Percentiles rank a stretch among this genome's conserved stretches.
Conservation (phyloP, 2,797 vertebrate species). For the Anolis apletophallus region DNA sequence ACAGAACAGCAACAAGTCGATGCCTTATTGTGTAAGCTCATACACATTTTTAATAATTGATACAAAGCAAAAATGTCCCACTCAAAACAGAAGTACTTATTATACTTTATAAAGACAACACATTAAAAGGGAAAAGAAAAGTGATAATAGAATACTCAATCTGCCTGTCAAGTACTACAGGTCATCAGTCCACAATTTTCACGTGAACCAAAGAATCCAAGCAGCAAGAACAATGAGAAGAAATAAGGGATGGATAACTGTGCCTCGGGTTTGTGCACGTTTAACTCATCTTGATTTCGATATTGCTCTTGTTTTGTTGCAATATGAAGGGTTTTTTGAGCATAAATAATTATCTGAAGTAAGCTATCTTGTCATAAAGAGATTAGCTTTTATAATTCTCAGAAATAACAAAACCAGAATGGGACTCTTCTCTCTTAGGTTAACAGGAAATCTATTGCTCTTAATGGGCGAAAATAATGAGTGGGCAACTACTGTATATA, state of each 20-base stretch:
- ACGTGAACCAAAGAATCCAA: neutral
- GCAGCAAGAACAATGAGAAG: neutral
- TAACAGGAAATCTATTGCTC: neutral
- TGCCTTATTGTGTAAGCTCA: neutral
- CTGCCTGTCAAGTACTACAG: neutral
- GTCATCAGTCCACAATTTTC: neutral
- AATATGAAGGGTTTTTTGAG: slow-evolving; percentile 24
- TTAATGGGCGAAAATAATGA: neutral
- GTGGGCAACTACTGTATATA: neutral
- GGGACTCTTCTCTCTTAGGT: neutral
- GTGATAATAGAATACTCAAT: fast-evolving
- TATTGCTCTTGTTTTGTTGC: neutral
- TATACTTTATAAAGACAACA: neutral
- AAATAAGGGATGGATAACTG: neutral
- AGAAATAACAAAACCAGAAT: neutral
- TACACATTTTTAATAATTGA: neutral
- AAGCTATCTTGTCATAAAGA: neutral
- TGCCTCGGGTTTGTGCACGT: slow-evolving; percentile 34
- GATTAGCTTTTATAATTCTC: neutral
- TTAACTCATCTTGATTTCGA: neutral
- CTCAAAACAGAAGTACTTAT: neutral
- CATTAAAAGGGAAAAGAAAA: slow-evolving; percentile 34
- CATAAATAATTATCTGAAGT: neutral
- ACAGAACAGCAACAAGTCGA: neutral
- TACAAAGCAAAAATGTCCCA: neutral